A percentile compares a stretch with the other conserved stretches of the same genome.
Conservation (phyloP, 53 echinoderm and acorn worm genomes). For the Apostichopus leukothele region DNA sequence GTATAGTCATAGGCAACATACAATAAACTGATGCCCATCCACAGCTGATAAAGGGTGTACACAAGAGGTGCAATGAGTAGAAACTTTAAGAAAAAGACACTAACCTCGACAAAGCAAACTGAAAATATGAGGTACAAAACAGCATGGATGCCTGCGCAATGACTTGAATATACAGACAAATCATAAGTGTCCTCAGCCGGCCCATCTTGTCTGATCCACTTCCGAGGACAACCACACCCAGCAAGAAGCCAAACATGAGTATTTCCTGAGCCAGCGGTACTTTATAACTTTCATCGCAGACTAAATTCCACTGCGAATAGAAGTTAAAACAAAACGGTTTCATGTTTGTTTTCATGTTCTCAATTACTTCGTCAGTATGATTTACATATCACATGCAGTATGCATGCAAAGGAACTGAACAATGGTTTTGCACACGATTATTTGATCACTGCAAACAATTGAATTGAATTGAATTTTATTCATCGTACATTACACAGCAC, state of each 20-base stretch:
- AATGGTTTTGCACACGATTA: no score
- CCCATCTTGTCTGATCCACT: slow-evolving; percentile 72
- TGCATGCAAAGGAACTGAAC: no score
- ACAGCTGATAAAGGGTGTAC: no score
- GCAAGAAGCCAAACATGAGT: slow-evolving; percentile 74
- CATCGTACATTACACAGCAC: no score
- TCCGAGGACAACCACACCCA: slow-evolving; percentile 73
- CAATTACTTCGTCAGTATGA: no score
- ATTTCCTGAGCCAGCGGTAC: slow-evolving; percentile 66
- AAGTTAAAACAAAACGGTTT: neutral
- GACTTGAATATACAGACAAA: slow-evolving; percentile 38
- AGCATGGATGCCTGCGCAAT: slow-evolving; percentile 43
- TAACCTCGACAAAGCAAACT: slow-evolving; percentile 68
- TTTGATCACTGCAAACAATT: no score
- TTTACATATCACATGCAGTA: no score
- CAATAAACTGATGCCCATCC: no score
- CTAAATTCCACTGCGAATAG: slow-evolving; percentile 80
- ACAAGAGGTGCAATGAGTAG: no score
- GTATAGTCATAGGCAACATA: no score
- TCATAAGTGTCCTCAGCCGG: slow-evolving; percentile 58
- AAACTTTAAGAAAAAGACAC: neutral
- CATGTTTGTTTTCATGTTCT: no score
- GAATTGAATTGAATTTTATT: no score
- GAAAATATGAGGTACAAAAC: slow-evolving; percentile 38
- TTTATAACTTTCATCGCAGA: slow-evolving; percentile 71